phyloP scores from a whole-genome alignment of 2,888 invertebrate species.

The Drosophila limbata region DNA sequence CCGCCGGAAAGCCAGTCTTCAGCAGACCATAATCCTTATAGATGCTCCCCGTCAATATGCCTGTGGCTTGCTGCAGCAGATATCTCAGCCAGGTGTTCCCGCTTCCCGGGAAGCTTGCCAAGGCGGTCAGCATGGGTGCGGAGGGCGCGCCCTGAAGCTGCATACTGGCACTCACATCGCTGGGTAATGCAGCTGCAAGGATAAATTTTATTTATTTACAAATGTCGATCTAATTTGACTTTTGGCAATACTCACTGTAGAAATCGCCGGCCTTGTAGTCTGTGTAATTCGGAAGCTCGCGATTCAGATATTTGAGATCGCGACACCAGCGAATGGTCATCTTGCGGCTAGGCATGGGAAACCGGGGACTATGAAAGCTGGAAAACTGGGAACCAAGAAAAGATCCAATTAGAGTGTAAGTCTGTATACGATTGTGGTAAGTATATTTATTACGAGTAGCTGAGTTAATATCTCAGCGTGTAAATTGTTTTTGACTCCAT shows the following conservation, averaged over 20 bases:
- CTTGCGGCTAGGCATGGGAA: slow-evolving; percentile 81
- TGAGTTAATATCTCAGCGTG: neutral
- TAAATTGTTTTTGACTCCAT: neutral
- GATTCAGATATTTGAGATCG: slow-evolving; percentile 83
- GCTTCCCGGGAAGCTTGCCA: slow-evolving; percentile 93
- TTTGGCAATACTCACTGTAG: slow-evolving; percentile 58
- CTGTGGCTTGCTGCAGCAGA: slow-evolving; percentile 91
- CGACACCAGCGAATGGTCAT: slow-evolving; percentile 85
- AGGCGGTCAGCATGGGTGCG: slow-evolving; percentile 85
- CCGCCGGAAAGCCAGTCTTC: slow-evolving; percentile 92
- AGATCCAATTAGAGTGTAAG: neutral
- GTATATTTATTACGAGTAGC: no score
- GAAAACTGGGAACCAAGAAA: slow-evolving; percentile 67
- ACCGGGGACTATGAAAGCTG: slow-evolving; percentile 81
- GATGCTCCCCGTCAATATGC: slow-evolving; percentile 91
- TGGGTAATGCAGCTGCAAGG: slow-evolving; percentile 64
- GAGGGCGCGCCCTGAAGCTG: slow-evolving; percentile 47
- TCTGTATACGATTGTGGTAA: neutral
- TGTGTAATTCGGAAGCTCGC: slow-evolving; percentile 76
- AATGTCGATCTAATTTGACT: neutral
- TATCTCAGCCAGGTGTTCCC: slow-evolving; percentile 94
- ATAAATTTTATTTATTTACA: no score
- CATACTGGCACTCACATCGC: slow-evolving; percentile 56
- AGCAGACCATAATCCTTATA: slow-evolving; percentile 92
- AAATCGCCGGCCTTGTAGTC: slow-evolving; percentile 73